Evolutionary conservation across 2,888 invertebrate genomes (phyloP), one percentile per base, ranked within the genome.

Genomic region (Melinopterus prodromus): DNA sequence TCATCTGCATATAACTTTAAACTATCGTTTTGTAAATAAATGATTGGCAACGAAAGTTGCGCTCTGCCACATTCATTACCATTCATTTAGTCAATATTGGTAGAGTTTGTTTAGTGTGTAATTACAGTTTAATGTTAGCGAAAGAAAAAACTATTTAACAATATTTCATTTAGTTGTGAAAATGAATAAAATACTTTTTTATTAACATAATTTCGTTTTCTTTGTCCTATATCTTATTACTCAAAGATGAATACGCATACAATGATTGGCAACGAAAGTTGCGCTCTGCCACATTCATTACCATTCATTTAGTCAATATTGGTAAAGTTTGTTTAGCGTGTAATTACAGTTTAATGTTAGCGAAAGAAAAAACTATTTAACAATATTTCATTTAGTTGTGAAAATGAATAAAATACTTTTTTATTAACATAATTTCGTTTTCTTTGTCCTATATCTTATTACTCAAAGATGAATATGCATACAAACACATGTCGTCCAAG

Each of bases 161-260:
- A 53, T 53, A 53, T 53, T 53, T 53, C 53, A 53, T 53, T 53
- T 53, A 53, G 53, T 53, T 53, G 53, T 53, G 53, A 53, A 12
- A 53, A 53, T 53, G 53, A 53, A 53, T 53, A 53, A 53, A 53
- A 53, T 53, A 53, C 53, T 53, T 53, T 53, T 53, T 53, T 53
- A 9, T 53, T 53, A 53, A 9, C 12, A 12, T 53, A 9, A 53
- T 53, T 53, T 53, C 1, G 53, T 53, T 9, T 53, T 7, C 53
- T 12, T 53, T 53, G 53, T 53, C 53, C 12, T 53, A 53, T 12
- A 53, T 6, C 53, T 26, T 26, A 26, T 26, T 26, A 26, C n/a
- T n/a, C n/a, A n/a, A n/a, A n/a, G n/a, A n/a, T n/a, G n/a, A n/a
- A n/a, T n/a, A n/a, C n/a, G n/a, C n/a, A n/a, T n/a, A n/a, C n/a